Base-by-base conservation (phyloP, 2,888 invertebrate species). In the Pasiphila rectangulata region DNA sequence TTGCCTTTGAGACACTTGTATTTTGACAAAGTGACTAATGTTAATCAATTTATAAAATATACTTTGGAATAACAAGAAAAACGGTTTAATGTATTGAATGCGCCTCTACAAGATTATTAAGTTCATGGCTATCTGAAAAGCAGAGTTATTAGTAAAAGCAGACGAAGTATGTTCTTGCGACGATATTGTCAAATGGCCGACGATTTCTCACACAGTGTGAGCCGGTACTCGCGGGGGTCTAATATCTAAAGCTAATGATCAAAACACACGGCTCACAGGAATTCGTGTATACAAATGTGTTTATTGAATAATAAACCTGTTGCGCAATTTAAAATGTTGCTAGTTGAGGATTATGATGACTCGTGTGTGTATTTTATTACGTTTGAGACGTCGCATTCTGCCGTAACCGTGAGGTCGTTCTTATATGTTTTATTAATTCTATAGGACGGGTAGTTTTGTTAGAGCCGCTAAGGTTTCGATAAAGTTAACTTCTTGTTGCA, bases 121-220 rank as follows among this genome's bases (percentile, higher is more conserved):
- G 69, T 73, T 66, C 64, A 67, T 59, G 51, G 63, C 65, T 67
- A 72, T 64, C 65, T 67, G 73, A 72, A 62, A 63, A 63, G 56
- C 51, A 63, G 60, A 69, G 60, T 64, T 71, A 69, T 75, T 72
- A 69, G 61, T 60, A 56, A 67, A 68, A 69, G 62, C 67, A 64
- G 39, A 32, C 32, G 20, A 69, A 68, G 69, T 72, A 72, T 59
- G 68, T 69, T 65, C 62, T 72, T 66, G 66, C 71, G 70, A 71
- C 67, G 74, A 79, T 81, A 75, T 76, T 79, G 76, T 79, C 78
- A 80, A 82, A 83, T 81, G 72, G 69, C 63, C 63, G 65, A 65
- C 77, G 69, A 83, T 83, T 78, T 83, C 75, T 83, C 82, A 81
- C 81, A 61, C 80, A 78, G 82, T 80, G 60, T 79, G 81, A 75